Evolutionary conservation across 92 coral and sea anemone species (phyloP).

Genomic region (Meandrina meandrites): DNA sequence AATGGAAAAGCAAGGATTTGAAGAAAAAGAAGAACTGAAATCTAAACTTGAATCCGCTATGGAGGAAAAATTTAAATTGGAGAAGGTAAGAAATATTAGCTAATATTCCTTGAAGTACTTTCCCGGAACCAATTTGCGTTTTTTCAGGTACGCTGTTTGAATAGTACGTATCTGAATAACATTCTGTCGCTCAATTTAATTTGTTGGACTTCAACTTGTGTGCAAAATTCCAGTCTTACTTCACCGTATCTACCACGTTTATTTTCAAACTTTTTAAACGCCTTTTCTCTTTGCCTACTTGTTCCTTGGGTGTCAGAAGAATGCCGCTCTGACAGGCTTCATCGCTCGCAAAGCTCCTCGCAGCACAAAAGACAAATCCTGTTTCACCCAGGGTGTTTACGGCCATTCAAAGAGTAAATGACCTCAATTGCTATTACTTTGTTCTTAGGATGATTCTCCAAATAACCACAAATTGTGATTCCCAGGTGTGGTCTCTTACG

Average conservation of each 20-base stretch:
- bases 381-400: too few relatives aligned
- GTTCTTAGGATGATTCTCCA: background rate
- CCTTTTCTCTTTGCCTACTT: background rate
- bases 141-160: background rate
- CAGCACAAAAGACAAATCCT: too few relatives aligned
- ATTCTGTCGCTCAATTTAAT: too few relatives aligned
- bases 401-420: background rate
- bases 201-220: too few relatives aligned
- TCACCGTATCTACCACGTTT: background rate
- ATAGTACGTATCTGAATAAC: too few relatives aligned
- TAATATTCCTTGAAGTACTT: background rate
- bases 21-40: conserved; percentile 87
- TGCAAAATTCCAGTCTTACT: too few relatives aligned
- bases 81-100: conserved; percentile 66
- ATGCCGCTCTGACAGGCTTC: background rate
- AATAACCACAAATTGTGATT: background rate
- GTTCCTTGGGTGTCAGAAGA: too few relatives aligned
- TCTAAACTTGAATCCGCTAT: conserved; percentile 78
- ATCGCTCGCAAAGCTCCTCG: background rate
- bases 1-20: conserved; percentile 79
- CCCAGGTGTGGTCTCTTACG: background rate
- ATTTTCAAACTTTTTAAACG: background rate
- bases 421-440: background rate
- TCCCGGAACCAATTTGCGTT: background rate
- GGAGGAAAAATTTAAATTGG: conserved; percentile 87